Base-by-base conservation (phyloP, 2,797 vertebrate genomes). In the Apodemus agrarius region DNA sequence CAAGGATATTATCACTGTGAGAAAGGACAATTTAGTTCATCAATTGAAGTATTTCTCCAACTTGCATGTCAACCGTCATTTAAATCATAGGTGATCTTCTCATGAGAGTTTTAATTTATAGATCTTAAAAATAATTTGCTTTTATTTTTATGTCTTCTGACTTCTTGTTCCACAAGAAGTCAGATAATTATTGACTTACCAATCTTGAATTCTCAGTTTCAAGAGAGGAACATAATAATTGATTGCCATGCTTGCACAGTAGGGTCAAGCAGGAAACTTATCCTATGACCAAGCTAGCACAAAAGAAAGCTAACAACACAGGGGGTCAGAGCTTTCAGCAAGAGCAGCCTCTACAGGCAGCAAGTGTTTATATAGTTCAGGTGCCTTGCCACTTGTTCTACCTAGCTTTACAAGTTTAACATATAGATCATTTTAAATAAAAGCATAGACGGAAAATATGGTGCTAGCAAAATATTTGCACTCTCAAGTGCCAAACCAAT, bases 401-500 rank as follows among this genome's bases (percentile, higher is more conserved):
- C 49, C 63, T 74, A 24, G 2, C 5, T 14, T 37, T 49, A 11
- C 52, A 49, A 79, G 76, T 72, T 93, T 16, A 80, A 96, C 85
- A 37, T 3, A 43, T 7, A 81, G 31, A 3, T 9, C 43, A 82
- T 82, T 92, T 95, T 79, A 95, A 93, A 43, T 52, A 65, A 82
- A 94, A 65, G 0, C 29, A 76, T 76, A 79, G 54, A 49, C 89
- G 9, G 3, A 6, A 17, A 75, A 17, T 31, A 5, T 31, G 3
- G 8, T 81, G 3, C 29, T 61, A 19, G 34, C 54, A 14, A 67
- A 84, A 63, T 59, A 91, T 76, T 49, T 54, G 14, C 29, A n/a
- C 21, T 43, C 13, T 78, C 10, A 78, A 14, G 3, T 43, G 11
- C 4, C 1, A 61, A 1, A 46, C 10, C 12, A 69, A 22, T n/a